These are phyloP conservation scores for Caenorhabditis sp. DNA, from an alignment of 2,888 invertebrate genomes.

Conservation along the genomic window DNA sequence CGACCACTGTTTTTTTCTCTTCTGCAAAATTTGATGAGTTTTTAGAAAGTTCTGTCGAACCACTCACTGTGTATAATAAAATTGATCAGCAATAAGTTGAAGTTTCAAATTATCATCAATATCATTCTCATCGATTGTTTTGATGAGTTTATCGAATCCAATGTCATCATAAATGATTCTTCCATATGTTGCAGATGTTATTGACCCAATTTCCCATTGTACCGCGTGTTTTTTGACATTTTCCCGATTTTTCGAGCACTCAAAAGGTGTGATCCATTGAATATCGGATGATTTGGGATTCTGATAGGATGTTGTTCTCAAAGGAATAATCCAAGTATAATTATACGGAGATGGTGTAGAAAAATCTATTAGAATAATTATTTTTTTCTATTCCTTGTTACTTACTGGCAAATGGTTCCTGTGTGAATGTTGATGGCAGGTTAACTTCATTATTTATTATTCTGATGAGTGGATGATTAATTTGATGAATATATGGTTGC, in stretches of 20 bases:
- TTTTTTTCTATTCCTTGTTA: neutral
- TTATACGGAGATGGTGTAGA: constrained; percentile 16
- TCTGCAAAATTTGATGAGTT: constrained; percentile 16
- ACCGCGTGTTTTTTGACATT: constrained; percentile 21
- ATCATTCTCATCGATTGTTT: constrained; percentile 24
- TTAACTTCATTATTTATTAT: constrained; percentile 19
- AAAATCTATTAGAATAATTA: neutral
- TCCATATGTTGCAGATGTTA: constrained; percentile 35
- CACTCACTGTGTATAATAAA: constrained; percentile 26
- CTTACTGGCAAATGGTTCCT: constrained; percentile 27
- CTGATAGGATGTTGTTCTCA: constrained; percentile 4
- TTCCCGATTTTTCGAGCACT: neutral
- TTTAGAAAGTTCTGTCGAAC: too few species aligned
- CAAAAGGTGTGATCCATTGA: constrained; percentile 18
- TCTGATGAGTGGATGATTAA: constrained; percentile 41
- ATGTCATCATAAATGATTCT: constrained; percentile 44
- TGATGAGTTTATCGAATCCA: constrained; percentile 32
- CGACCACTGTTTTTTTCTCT: constrained; percentile 15
- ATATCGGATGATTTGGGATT: constrained; percentile 5
- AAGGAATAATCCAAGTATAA: constrained; percentile 40
- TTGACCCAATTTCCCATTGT: constrained; percentile 23
- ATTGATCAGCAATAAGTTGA: constrained; percentile 35
- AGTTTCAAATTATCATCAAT: constrained; percentile 25
- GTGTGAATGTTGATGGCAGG: constrained; percentile 13
- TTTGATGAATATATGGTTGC: constrained; percentile 45